Conservation (phyloP, 2,888 invertebrate genomes). For the Drosophila pseudotalamancana region DNA sequence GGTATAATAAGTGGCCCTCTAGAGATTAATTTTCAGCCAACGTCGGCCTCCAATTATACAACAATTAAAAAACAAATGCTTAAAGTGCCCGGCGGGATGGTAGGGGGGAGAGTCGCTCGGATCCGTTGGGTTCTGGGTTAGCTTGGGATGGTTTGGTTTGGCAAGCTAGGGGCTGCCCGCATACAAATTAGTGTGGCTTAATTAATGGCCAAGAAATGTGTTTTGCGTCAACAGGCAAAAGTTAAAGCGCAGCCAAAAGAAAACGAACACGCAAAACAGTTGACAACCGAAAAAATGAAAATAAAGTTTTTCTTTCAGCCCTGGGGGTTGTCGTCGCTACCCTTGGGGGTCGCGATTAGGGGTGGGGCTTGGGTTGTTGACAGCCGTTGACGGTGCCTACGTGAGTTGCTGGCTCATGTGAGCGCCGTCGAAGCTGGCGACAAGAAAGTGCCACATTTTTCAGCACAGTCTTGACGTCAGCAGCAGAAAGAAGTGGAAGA, state of each 20-base stretch:
- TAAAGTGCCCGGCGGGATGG: not conserved
- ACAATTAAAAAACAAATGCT: conserved; percentile 69
- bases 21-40: conserved; percentile 35
- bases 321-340: not conserved
- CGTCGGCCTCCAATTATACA: conserved; percentile 58
- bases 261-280: conserved; percentile 63
- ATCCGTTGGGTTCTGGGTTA: not conserved
- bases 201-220: conserved; percentile 72
- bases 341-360: not conserved
- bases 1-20: conserved; percentile 12
- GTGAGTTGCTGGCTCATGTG: conserved; percentile 44
- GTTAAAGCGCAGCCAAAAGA: conserved; percentile 50
- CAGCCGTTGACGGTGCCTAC: conserved; percentile 49
- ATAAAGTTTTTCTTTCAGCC: conserved; percentile 41
- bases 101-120: not conserved
- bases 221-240: conserved; percentile 55
- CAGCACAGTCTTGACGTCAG: conserved; percentile 46
- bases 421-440: conserved; percentile 12
- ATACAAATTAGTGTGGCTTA: conserved; percentile 68
- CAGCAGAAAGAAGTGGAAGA: not conserved
- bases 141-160: not conserved
- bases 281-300: conserved; percentile 49
- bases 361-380: conserved; percentile 11
- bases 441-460: conserved; percentile 58
- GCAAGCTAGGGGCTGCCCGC: conserved; percentile 16